Base-by-base conservation (phyloP, 2,113 vertebrate genomes). In the Acanthochromis polyacanthus region DNA sequence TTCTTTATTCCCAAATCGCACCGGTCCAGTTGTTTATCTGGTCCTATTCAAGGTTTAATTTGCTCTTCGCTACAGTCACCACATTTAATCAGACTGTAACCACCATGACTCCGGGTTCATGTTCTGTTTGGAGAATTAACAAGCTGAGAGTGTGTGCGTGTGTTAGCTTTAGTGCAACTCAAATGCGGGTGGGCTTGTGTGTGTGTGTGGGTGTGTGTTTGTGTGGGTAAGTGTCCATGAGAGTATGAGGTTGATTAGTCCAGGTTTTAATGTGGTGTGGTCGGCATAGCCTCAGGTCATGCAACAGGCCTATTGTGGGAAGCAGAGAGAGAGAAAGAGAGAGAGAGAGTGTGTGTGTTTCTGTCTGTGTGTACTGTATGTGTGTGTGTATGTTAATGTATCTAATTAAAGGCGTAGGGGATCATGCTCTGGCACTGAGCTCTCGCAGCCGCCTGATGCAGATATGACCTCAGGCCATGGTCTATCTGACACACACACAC, bases 241-340 rank as follows among this genome's bases (percentile, higher is more conserved):
- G 91, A 92, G 91, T 92, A 85, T 92, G 88, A 89, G 89, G 91
- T 93, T 93, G 90, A 92, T 91, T 93, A 94, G 93, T 91, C 85
- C 84, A 91, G 91, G 93, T 93, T 93, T 94, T 95, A 95, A 95
- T 95, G 91, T 92, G 92, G 89, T 93, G 93, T 94, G 95, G 93
- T 93, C 88, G 88, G 87, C 90, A 93, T 95, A 88, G 93, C 95
- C 95, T 89, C 91, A 23, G 94, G 95, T 95, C 93, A 95, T 95
- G 92, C 92, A 92, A 92, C 93, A 94, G 92, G 86, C 87, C 93
- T 93, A 93, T 95, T 95, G 93, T 95, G 92, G 88, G 89, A 88
- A 85, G 81, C 56, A 74, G 86, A 80, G 81, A 71, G 73, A 70
- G 78, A 75, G 80, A 71, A 78, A 79, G 55, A 67, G 69, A 56